Conservation (phyloP, 2,113 vertebrate species). For the Cephalophus harveyi region DNA sequence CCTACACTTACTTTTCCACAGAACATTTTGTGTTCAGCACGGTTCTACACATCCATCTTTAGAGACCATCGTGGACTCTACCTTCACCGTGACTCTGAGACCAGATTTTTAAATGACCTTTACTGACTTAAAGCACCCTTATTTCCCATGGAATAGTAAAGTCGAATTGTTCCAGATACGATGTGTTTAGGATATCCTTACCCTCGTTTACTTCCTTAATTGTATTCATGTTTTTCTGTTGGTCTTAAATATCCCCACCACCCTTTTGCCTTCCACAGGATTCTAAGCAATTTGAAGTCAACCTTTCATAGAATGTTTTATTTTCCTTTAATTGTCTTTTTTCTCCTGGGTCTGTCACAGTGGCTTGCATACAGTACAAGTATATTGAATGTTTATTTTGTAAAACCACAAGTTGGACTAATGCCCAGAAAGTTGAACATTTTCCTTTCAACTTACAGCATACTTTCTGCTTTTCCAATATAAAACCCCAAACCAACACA, state of each 20-base stretch:
- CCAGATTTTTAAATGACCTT: neutral
- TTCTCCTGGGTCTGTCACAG: neutral
- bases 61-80: neutral
- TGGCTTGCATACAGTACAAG: neutral
- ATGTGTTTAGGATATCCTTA: neutral
- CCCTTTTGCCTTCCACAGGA: accelerated
- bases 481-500: neutral
- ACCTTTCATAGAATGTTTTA: neutral
- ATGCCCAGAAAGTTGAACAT: neutral
- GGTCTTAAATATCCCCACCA: neutral
- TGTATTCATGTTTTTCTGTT: neutral
- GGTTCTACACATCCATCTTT: neutral
- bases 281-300: neutral
- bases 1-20: neutral
- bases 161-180: neutral
- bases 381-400: neutral
- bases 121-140: neutral
- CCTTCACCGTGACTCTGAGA: neutral
- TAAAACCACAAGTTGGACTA: neutral
- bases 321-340: neutral
- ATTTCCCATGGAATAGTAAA: neutral
- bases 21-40: neutral
- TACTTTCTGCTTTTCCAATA: neutral
- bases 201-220: neutral
- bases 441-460: neutral